phyloP scores from a whole-genome alignment of 2,888 invertebrate genomes.

The Hesperia comma region DNA sequence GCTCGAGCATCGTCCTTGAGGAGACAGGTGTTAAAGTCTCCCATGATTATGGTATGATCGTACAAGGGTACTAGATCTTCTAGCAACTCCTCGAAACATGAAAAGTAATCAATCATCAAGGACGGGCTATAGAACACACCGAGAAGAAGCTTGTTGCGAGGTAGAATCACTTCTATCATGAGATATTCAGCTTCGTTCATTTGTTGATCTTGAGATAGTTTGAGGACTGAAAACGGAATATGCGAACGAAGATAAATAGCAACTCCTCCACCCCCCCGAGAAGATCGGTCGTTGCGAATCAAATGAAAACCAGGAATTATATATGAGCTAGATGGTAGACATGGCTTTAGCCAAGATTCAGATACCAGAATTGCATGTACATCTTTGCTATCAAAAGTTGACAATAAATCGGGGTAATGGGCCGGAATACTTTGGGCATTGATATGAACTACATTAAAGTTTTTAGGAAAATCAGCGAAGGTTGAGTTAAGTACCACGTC shows the following conservation, averaged over 20 bases:
- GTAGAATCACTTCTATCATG: neutral
- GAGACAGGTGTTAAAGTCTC: no score
- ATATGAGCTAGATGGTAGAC: neutral
- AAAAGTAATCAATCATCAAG: neutral
- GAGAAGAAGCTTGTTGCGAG: neutral
- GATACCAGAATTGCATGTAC: no score
- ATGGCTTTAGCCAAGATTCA: neutral
- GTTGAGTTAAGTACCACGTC: neutral
- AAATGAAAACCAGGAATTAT: neutral
- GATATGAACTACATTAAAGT: neutral
- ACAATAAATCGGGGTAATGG: neutral
- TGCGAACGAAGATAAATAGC: neutral
- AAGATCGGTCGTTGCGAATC: neutral
- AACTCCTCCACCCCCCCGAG: neutral
- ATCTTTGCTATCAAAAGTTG: no score
- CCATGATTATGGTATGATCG: neutral
- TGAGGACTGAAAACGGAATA: neutral
- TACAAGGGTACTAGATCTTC: conserved; percentile 1
- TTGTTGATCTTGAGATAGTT: neutral
- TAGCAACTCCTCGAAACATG: neutral
- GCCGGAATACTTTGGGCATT: neutral
- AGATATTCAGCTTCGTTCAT: neutral
- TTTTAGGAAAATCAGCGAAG: neutral
- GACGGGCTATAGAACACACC: conserved; percentile 2
- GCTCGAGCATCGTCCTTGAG: no score